Conservation (phyloP, 2,888 invertebrate species). For the Anagyrus pseudococci region DNA sequence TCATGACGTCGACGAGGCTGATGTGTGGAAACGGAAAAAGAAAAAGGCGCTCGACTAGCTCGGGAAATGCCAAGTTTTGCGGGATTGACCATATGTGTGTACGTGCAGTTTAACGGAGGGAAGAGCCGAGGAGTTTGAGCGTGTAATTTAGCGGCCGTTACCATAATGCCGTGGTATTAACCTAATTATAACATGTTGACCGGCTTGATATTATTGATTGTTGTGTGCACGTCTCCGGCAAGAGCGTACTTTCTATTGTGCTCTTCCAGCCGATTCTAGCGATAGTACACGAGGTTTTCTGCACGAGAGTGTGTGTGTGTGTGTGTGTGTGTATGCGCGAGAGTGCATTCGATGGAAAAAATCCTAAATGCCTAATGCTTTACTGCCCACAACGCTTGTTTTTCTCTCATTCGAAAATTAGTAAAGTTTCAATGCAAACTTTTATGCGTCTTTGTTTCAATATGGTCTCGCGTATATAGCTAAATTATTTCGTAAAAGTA, state of each 20-base stretch:
- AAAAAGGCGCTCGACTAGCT: neutral
- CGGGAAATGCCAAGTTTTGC: neutral
- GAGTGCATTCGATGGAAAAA: too few species aligned
- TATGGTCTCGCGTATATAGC: too few species aligned
- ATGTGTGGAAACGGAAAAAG: neutral
- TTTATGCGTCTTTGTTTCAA: too few species aligned
- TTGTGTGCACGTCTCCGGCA: neutral
- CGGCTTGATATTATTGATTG: conserved; percentile 30
- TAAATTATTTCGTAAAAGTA: too few species aligned
- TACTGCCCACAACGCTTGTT: too few species aligned
- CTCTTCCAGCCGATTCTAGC: neutral
- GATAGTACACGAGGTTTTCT: too few species aligned
- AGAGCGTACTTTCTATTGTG: conserved; percentile 28
- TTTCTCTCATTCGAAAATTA: too few species aligned
- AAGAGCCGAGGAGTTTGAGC: conserved; percentile 5
- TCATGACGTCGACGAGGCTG: conserved; percentile 8
- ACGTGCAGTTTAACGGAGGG: neutral
- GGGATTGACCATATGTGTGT: neutral
- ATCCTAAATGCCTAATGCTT: too few species aligned
- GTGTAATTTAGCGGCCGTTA: conserved; percentile 33
- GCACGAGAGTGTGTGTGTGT: too few species aligned
- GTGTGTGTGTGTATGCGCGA: too few species aligned
- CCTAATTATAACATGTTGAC: conserved; percentile 38
- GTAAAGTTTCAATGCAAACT: too few species aligned
- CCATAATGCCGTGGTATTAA: conserved; percentile 33